Evolutionary conservation across 2,888 invertebrate species (phyloP), one percentile per base, ranked within the genome.

Genomic region (Cybosia mesomella): DNA sequence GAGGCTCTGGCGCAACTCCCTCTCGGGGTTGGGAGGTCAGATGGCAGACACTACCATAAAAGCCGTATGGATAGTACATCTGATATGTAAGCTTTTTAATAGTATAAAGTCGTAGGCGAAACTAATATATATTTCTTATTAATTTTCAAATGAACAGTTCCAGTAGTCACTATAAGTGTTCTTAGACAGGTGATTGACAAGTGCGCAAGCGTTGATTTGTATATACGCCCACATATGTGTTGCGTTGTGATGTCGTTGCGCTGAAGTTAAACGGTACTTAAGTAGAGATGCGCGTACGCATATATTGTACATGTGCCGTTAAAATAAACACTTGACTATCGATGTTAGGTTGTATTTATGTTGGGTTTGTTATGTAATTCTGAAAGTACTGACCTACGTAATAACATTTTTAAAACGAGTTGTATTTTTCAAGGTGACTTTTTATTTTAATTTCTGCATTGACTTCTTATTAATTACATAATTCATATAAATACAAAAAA

Each of bases 161-260:
- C 63, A 77, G 75, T 70, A 64, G 66, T 70, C 28, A 55, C 36
- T 58, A n/a, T 15, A 65, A 58, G 13, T 53, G 24, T 57, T 39
- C 13, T 13, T 15, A 53, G 76, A 76, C 82, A 82, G 79, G 77
- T 85, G 87, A 84, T 82, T 79, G 83, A 84, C 83, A 83, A 76
- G 80, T 81, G 79, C 78, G 75, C 72, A 71, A 57, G 68, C 69
- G 74, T 71, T 70, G 69, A 73, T 72, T 68, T 61, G 58, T 53
- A 49, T 68, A 34, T 58, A 60, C 80, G 70, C 80, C 75, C 75
- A 82, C 78, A 64, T 58, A 60, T 73, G 49, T 62, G 58, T 64
- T 62, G 32, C 49, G 60, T 64, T 64, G 32, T 36, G 63, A 66
- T 80, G 85, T 84, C 85, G 82, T 79, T 83, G 82, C 74, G 72